A percentile compares a stretch with the other conserved stretches of the same genome.
Conservation (phyloP, 2,797 vertebrate genomes). For the Caiman crocodilus region DNA sequence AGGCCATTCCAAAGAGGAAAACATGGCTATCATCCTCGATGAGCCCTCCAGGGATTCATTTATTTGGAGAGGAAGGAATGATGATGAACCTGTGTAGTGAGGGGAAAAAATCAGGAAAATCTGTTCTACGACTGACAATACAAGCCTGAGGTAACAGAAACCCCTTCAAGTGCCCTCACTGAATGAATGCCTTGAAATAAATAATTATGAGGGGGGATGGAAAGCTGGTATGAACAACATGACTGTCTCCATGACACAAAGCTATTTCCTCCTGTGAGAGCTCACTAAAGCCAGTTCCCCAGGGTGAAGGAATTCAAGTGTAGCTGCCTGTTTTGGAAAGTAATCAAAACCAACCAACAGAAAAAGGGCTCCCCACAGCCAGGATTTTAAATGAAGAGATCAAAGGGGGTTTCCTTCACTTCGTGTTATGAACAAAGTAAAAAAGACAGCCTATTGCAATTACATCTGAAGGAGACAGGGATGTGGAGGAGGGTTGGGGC, state of each 20-base stretch:
- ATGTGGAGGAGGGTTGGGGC: background rate
- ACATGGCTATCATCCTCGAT: background rate
- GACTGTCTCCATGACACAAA: rapidly evolving
- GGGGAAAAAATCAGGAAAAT: background rate
- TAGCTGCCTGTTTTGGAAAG: background rate
- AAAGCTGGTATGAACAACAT: rapidly evolving
- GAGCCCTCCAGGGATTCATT: background rate
- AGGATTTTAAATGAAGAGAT: background rate
- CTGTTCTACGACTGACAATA: background rate
- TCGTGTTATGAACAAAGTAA: background rate
- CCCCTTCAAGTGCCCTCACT: conserved; percentile 4
- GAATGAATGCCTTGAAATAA: background rate
- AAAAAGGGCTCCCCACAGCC: background rate
- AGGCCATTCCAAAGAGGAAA: background rate
- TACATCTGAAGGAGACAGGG: background rate
- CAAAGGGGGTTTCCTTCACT: background rate
- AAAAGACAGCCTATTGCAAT: background rate
- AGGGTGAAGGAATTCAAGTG: background rate
- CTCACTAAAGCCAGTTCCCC: background rate
- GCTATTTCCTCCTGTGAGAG: background rate
- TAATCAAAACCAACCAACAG: background rate
- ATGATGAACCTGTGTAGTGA: background rate
- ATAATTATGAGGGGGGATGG: background rate
- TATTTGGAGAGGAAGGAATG: background rate
- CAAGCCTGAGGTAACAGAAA: background rate